These are phyloP conservation scores for Echinometra lucunter DNA, from an alignment of 53 echinoderm and acorn worm genomes.

Conservation along the genomic window DNA sequence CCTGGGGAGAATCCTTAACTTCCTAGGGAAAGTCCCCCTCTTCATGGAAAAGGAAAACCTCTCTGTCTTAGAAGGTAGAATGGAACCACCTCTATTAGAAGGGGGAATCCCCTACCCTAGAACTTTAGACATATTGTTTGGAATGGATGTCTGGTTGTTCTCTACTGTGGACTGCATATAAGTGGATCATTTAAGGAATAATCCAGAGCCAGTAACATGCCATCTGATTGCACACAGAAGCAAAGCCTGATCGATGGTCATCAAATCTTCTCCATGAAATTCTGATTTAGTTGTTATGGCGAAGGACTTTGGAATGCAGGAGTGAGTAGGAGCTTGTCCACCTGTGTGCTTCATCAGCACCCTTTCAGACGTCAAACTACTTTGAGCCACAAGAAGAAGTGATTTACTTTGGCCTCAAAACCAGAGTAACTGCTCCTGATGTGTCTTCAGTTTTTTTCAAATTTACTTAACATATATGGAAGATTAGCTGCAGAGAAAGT, in stretches of 20 bases:
- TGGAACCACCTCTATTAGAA: background rate
- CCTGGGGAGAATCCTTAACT: background rate
- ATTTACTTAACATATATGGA: background rate
- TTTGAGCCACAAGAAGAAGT: background rate
- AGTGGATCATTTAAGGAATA: background rate
- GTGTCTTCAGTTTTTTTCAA: background rate
- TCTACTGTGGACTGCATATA: background rate
- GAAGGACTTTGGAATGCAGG: background rate
- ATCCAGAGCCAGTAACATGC: background rate
- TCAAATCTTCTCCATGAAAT: background rate
- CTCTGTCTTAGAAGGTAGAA: background rate
- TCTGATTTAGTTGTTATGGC: background rate
- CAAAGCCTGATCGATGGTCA: background rate
- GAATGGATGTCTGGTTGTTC: background rate
- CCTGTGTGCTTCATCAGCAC: background rate
- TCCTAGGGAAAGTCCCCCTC: background rate
- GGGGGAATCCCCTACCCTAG: background rate
- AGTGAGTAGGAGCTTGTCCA: background rate
- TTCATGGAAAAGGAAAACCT: too few relatives aligned
- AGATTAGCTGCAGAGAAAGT: background rate
- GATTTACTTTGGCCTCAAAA: background rate
- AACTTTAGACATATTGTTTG: background rate
- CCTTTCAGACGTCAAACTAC: background rate
- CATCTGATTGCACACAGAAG: background rate
- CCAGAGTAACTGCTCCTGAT: background rate